A percentile compares a stretch with the other conserved stretches of the same genome.
phyloP scores from a whole-genome alignment of 2,888 invertebrate genomes.

The Phyllotreta striolata region DNA sequence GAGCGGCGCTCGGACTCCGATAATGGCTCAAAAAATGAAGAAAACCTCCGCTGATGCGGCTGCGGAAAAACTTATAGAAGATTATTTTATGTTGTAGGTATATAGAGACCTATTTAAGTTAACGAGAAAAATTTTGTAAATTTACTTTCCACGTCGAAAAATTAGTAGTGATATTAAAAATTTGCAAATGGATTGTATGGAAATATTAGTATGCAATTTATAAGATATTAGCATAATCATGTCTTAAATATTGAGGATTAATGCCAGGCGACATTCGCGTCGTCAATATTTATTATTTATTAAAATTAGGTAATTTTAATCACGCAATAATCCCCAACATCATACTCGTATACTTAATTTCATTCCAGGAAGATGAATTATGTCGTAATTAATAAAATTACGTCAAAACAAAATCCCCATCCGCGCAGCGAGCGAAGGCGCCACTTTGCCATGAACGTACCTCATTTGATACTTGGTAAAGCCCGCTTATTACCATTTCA shows the following conservation, averaged over 20 bases:
- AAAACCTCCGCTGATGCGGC: too few relatives aligned
- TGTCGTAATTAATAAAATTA: conserved; percentile 17
- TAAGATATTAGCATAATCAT: too few relatives aligned
- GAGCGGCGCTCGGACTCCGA: neutral
- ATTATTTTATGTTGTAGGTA: too few relatives aligned
- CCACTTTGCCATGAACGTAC: conserved; percentile 6
- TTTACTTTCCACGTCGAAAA: too few relatives aligned
- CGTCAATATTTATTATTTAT: conserved; percentile 12
- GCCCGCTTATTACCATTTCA: conserved; percentile 15
- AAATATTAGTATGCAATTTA: too few relatives aligned
- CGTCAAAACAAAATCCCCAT: conserved; percentile 19
- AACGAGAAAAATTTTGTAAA: too few relatives aligned
- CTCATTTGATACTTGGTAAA: conserved; percentile 19
- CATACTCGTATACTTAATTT: neutral
- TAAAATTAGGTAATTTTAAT: conserved; percentile 10
- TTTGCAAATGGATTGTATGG: too few relatives aligned
- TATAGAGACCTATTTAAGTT: too few relatives aligned
- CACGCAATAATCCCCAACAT: conserved; percentile 4
- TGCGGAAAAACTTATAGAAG: too few relatives aligned
- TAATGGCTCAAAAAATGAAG: too few relatives aligned
- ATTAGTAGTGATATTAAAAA: too few relatives aligned
- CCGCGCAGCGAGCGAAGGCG: conserved; percentile 3
- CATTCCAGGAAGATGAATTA: conserved; percentile 8
- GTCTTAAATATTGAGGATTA: too few relatives aligned
- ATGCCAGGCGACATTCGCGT: neutral